A percentile compares a stretch with the other conserved stretches of the same genome.
phyloP scores from a whole-genome alignment of 2,888 invertebrate genomes.

The Penaeus monodon region DNA sequence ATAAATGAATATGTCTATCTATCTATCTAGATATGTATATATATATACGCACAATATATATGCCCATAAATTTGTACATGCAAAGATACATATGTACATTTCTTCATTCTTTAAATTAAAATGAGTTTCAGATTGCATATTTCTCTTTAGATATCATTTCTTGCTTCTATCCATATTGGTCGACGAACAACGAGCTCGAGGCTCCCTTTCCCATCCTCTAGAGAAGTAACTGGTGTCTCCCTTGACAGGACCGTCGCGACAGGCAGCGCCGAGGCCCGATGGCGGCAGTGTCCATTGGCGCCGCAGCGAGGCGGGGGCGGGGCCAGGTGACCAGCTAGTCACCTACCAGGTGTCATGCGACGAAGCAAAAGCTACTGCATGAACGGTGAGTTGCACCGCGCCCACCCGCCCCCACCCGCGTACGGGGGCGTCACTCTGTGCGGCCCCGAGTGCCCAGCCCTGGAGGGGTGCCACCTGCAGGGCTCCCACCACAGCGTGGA shows the following conservation, averaged over 20 bases:
- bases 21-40: too few relatives aligned
- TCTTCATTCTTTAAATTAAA: too few relatives aligned
- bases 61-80: too few relatives aligned
- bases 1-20: too few relatives aligned
- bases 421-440: slow-evolving; percentile 35
- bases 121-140: too few relatives aligned
- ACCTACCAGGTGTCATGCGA: slow-evolving; percentile 31
- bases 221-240: not conserved
- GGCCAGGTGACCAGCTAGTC: slow-evolving; percentile 30
- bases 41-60: too few relatives aligned
- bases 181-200: not conserved
- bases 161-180: not conserved
- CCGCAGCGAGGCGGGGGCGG: slow-evolving; percentile 28
- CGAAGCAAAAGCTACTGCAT: slow-evolving; percentile 48
- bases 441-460: slow-evolving; percentile 37
- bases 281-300: slow-evolving; percentile 9
- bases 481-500: slow-evolving; percentile 48
- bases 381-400: slow-evolving; percentile 36
- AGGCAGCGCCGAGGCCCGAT: not conserved
- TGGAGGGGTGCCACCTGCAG: not conserved
- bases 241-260: not conserved
- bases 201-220: not conserved
- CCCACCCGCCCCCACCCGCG: slow-evolving; percentile 19
- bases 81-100: slow-evolving; percentile 2
- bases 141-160: not conserved